Percentiles rank a stretch among this genome's conserved stretches.
Conservation (phyloP, 2,113 vertebrate species). For the Pangasianodon gigas region DNA sequence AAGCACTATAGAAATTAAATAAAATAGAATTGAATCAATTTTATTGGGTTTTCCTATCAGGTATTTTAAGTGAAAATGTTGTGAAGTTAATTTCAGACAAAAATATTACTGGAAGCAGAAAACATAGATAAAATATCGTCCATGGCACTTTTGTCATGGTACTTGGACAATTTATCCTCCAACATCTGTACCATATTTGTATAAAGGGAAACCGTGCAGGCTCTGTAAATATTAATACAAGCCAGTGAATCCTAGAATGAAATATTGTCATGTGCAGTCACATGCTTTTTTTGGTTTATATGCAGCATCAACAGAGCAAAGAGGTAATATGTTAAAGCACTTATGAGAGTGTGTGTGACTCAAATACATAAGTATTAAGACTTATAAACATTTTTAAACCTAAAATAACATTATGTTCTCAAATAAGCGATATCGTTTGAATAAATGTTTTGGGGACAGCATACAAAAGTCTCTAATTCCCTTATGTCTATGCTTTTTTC, state of each 20-base stretch:
- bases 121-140: background rate
- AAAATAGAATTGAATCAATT: background rate
- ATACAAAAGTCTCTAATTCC: background rate
- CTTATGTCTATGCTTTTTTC: background rate
- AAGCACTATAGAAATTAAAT: background rate
- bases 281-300: background rate
- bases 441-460: background rate
- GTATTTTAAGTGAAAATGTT: background rate
- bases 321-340: background rate
- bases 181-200: slow-evolving; percentile 6
- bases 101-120: too few species aligned
- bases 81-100: background rate
- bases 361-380: background rate
- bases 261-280: background rate
- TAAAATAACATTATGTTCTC: background rate
- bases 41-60: background rate
- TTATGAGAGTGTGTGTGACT: background rate
- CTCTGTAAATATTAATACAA: slow-evolving; percentile 38
- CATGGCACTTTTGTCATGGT: background rate
- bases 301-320: slow-evolving; percentile 12
- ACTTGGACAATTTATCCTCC: background rate
- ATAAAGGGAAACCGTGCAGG: slow-evolving; percentile 21
- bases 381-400: background rate
- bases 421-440: background rate
- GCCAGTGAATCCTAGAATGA: background rate